These are phyloP conservation scores for Cerastoderma edule DNA, from an alignment of 2,888 invertebrate genomes.

Conservation along the genomic window DNA sequence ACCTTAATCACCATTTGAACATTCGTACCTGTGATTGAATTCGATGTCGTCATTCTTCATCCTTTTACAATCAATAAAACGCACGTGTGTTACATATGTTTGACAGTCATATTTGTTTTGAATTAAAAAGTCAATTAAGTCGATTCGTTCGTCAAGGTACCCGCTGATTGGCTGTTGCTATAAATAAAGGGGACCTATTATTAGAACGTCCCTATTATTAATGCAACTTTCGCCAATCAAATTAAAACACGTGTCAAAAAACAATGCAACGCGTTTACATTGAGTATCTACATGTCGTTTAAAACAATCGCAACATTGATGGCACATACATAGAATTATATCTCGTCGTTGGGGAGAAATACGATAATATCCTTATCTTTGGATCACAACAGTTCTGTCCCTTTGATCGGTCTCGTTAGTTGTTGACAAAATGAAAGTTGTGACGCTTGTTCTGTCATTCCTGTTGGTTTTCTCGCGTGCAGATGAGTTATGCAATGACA, in stretches of 20 bases:
- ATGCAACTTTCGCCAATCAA: not conserved
- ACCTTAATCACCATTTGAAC: no score
- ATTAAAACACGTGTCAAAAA: no score
- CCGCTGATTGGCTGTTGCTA: slow-evolving; percentile 62
- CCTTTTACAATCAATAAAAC: not conserved
- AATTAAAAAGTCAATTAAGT: not conserved
- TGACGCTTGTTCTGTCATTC: slow-evolving; percentile 10
- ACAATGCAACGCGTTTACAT: no score
- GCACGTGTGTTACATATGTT: not conserved
- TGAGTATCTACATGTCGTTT: no score
- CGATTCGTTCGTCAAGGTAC: slow-evolving; percentile 19
- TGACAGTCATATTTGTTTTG: not conserved
- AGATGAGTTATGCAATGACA: not conserved
- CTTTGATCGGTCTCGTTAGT: no score
- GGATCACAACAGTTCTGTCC: no score
- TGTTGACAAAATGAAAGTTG: slow-evolving; percentile 59
- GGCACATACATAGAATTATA: no score
- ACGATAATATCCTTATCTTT: no score
- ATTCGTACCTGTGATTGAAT: slow-evolving; percentile 2
- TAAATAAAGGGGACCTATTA: slow-evolving; percentile 50
- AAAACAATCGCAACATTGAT: no score
- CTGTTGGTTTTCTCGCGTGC: not conserved
- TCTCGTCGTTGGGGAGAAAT: no score
- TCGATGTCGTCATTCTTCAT: slow-evolving; percentile 4
- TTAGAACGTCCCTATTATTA: not conserved